Conservation (phyloP, 2,113 vertebrate species). For the Tretioscincus oriximinensis region DNA sequence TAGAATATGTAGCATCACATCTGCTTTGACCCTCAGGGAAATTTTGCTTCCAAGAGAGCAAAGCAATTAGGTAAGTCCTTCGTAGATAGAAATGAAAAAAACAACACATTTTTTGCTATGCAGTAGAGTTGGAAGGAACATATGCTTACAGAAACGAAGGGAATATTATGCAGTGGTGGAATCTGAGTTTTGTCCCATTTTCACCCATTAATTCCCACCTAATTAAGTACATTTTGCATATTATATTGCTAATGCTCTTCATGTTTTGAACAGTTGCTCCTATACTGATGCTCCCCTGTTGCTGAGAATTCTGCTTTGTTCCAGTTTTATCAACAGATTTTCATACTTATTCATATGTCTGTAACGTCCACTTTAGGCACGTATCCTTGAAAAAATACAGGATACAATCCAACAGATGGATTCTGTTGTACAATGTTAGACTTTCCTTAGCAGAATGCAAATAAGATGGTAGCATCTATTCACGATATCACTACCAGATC, state of each 20-base stretch:
- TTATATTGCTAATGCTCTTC: neutral
- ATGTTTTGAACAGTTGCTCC: neutral
- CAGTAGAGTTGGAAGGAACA: neutral
- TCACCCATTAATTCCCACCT: neutral
- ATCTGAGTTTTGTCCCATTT: neutral
- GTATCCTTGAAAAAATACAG: too few relatives aligned
- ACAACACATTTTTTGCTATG: neutral
- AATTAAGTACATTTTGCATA: neutral
- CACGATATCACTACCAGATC: too few relatives aligned
- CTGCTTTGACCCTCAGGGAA: neutral
- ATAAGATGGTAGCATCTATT: too few relatives aligned
- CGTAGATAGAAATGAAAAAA: neutral
- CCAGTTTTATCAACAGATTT: neutral
- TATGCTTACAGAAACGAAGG: neutral
- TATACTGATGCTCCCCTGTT: too few relatives aligned
- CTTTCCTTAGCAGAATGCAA: too few relatives aligned
- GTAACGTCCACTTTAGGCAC: neutral
- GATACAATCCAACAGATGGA: too few relatives aligned
- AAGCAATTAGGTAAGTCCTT: too few relatives aligned
- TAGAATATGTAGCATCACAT: neutral
- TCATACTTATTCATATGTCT: neutral
- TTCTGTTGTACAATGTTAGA: too few relatives aligned
- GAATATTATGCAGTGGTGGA: neutral
- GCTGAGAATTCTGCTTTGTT: neutral
- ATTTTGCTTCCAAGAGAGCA: too few relatives aligned